Base-by-base conservation (phyloP, 2,888 invertebrate genomes). In the Anthophora plumipes region DNA sequence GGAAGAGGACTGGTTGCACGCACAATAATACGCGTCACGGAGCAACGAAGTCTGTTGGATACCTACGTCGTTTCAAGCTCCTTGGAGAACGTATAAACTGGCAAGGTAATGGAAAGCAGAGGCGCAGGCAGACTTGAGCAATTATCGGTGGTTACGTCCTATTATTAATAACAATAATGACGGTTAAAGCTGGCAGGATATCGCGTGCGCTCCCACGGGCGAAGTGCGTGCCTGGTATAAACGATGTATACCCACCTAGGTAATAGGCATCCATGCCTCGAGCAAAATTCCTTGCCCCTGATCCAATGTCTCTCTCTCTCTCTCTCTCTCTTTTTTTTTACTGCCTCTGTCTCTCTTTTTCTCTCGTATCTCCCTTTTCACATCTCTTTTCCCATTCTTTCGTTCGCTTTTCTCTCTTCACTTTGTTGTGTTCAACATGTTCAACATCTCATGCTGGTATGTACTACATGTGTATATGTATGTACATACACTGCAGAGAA, bases 201-300 rank as follows among this genome's bases (percentile, higher is more conserved):
- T 92, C 92, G 92, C 92, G 92, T 93, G 93, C 92, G 93, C 92
- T 93, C 93, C 93, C 93, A 93, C 93, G 93, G 92, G 88, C 91
- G 89, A 91, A 91, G 91, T 93, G 92, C 93, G 92, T 92, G 93
- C 91, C 83, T 85, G 88, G 89, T 89, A 91, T 92, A 92, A 92
- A 90, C 91, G 92, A 91, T 90, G 91, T 91, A 31, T 31, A 91
- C 89, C 92, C 89, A 89, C 85, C 91, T 92, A 31, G 31, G 31
- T 31, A 93, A 92, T 92, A 91, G 91, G 90, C 88, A 91, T 91
- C 91, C 91, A 88, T 90, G 91, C 92, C 92, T 88, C 89, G 89
- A 91, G 92, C 92, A 90, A 92, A 31, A 91, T 91, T 92, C 92
- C 89, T 88, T 85, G 79, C 85, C 78, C n/a, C 80, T 80, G 85